phyloP scores from a whole-genome alignment of 2,113 vertebrate species.

The Anhinga anhinga region DNA sequence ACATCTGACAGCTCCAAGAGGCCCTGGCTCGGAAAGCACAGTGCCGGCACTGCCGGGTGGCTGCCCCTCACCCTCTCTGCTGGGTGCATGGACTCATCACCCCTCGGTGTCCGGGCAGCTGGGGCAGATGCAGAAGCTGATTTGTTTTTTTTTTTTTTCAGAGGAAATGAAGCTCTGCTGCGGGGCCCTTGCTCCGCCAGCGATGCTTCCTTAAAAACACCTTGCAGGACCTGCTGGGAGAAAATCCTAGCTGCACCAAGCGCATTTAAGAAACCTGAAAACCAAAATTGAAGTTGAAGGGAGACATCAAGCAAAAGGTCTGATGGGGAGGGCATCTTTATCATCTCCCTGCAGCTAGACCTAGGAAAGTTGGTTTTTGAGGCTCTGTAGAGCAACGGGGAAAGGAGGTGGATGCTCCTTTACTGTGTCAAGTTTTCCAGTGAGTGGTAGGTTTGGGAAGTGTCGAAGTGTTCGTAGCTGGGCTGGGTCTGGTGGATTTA shows the following conservation, averaged over 20 bases:
- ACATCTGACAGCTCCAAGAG: background rate
- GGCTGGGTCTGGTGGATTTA: background rate
- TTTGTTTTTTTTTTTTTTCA: too few relatives aligned
- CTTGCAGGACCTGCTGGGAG: background rate
- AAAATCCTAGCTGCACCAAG: background rate
- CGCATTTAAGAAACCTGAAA: background rate
- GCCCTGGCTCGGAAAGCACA: rapidly evolving
- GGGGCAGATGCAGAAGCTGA: background rate
- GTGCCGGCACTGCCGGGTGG: background rate
- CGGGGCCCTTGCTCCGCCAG: rapidly evolving
- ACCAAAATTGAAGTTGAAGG: background rate
- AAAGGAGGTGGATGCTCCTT: background rate
- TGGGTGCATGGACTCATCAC: rapidly evolving
- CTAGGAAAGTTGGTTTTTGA: background rate
- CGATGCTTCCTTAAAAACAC: background rate
- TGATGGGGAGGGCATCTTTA: background rate
- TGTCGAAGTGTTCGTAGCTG: background rate
- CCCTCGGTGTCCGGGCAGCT: rapidly evolving
- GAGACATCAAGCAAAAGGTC: background rate
- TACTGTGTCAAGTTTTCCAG: background rate
- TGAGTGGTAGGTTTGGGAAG: background rate
- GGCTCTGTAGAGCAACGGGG: background rate
- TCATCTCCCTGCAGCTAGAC: background rate
- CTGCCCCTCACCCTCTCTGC: background rate
- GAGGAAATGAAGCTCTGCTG: background rate